Evolutionary conservation across 2,113 vertebrate genomes (phyloP).

Genomic region (Limnothrissa miodon): DNA sequence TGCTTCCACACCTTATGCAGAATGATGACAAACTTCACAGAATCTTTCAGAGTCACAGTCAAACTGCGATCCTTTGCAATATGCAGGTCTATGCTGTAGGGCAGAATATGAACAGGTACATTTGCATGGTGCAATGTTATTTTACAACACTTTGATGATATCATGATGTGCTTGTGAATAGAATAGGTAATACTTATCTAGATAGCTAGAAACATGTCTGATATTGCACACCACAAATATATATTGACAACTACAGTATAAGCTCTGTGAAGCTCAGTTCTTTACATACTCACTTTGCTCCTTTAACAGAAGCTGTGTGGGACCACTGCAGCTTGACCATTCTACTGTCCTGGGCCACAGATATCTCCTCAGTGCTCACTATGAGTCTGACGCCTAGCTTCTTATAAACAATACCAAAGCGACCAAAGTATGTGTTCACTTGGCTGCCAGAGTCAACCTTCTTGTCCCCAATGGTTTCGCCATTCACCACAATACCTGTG

Average conservation of each 20-base stretch:
- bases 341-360: conserved; percentile 67
- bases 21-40: conserved; percentile 83
- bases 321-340: conserved; percentile 77
- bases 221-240: neutral
- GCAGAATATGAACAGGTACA: neutral
- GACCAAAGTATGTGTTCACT: conserved; percentile 85
- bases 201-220: neutral
- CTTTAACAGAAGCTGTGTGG: conserved; percentile 68
- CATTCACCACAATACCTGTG: conserved; percentile 85
- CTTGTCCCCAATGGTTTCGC: conserved; percentile 87
- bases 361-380: conserved; percentile 79
- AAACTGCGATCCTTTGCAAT: conserved; percentile 79
- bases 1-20: conserved; percentile 88
- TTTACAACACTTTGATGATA: neutral
- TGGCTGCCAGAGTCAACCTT: conserved; percentile 57
- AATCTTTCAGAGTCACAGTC: conserved; percentile 76
- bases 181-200: neutral
- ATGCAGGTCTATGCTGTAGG: conserved; percentile 76
- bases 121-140: neutral
- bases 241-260: neutral
- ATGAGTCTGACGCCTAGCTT: conserved; percentile 73
- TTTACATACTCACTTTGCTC: conserved; percentile 70
- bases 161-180: neutral
- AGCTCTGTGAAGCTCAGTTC: neutral
- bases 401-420: conserved; percentile 80